Evolutionary conservation across 2,888 invertebrate genomes (phyloP).

Genomic region (Eristalinus sepulchralis): DNA sequence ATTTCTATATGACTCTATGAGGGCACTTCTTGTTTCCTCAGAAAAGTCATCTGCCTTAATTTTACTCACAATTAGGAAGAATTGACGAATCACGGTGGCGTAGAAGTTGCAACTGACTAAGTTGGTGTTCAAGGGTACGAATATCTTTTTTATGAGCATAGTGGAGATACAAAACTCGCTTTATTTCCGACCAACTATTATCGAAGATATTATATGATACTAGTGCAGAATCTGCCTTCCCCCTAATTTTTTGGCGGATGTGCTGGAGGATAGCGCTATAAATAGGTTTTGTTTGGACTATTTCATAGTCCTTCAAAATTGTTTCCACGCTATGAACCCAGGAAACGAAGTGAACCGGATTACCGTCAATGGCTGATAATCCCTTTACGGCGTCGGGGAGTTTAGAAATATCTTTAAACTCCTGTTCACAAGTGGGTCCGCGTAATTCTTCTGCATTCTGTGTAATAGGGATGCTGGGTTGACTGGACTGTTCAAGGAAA

Average conservation of each 20-base stretch:
- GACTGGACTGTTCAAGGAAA: no score
- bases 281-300: neutral
- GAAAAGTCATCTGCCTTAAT: constrained; percentile 6
- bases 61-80: constrained; percentile 22
- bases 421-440: no score
- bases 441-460: no score
- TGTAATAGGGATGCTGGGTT: no score
- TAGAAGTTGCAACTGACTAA: constrained; percentile 25
- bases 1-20: constrained; percentile 20
- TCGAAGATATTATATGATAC: constrained; percentile 22
- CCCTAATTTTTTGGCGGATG: constrained; percentile 13
- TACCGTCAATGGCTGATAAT: no score
- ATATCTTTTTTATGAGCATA: constrained; percentile 45
- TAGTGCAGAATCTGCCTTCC: neutral
- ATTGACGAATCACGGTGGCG: constrained; percentile 13
- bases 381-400: no score
- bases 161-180: constrained; percentile 64
- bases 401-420: no score
- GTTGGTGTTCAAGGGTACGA: constrained; percentile 10
- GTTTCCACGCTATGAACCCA: neutral
- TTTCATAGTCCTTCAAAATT: no score
- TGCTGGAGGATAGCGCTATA: constrained; percentile 13
- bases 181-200: constrained; percentile 58
- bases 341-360: neutral
- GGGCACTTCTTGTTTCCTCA: neutral